Percentiles rank a stretch among this genome's conserved stretches.
Evolutionary conservation across 2,888 invertebrate genomes (phyloP).

Genomic region (Drosophila imparisetae): DNA sequence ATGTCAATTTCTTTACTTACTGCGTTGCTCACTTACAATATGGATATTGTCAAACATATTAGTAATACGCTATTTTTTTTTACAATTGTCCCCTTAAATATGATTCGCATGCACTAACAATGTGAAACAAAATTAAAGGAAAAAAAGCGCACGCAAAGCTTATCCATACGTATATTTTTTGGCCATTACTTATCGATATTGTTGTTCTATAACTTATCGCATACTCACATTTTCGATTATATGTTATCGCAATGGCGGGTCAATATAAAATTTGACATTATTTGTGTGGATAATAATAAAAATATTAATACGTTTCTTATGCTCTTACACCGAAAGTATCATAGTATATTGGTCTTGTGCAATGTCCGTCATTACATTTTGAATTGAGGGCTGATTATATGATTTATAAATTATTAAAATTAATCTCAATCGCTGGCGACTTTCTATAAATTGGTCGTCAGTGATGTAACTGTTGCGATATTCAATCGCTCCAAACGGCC

Average conservation of each 20-base stretch:
- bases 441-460: constrained; percentile 62
- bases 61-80: not conserved
- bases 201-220: constrained; percentile 5
- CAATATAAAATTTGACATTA: not conserved
- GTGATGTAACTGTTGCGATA: constrained; percentile 65
- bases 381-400: not conserved
- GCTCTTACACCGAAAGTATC: not conserved
- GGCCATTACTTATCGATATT: not conserved
- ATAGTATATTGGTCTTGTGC: not conserved
- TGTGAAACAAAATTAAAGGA: constrained; percentile 16
- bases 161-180: constrained; percentile 3
- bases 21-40: too few species aligned
- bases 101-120: constrained; percentile 15
- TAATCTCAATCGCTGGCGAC: constrained; percentile 1
- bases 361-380: not conserved
- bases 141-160: constrained; percentile 13
- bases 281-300: not conserved
- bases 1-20: too few species aligned
- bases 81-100: not conserved
- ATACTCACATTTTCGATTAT: constrained; percentile 8
- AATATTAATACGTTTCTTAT: not conserved
- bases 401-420: constrained; percentile 3
- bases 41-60: not conserved
- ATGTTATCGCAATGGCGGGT: not conserved
- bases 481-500: constrained; percentile 61